Evolutionary conservation across 2,797 vertebrate species (phyloP), one percentile per base, ranked within the genome.

Genomic region (Enteromius radiatus): DNA sequence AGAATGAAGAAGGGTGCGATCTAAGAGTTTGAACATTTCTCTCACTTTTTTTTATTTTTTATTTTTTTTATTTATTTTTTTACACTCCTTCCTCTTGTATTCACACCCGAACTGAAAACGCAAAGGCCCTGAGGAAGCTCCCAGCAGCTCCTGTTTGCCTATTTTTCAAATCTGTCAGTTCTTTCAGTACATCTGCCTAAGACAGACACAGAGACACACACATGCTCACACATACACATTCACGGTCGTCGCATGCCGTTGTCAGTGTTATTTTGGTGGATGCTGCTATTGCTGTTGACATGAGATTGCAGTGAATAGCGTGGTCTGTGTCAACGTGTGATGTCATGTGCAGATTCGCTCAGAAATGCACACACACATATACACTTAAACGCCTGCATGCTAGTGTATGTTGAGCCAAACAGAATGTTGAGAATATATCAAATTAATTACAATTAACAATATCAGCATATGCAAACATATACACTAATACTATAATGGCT

Each of bases 101-200:
- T 91, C 85, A 84, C 90, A 89, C 91, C 88, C 79, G 19, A 84
- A 88, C 87, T 89, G 89, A 88, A 89, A 90, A 92, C 87, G 87
- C 88, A 87, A 86, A 73, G 89, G 92, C 92, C 92, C 91, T 78
- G 56, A 93, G 95, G 95, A 95, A 91, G 93, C 91, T 96, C 94
- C 94, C 93, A 96, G 94, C 89, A 88, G 91, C 84, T 92, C 86
- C 78, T 85, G 86, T 92, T 92, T 91, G 93, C 92, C 92, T 96
- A 93, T 96, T 96, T 96, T 94, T 96, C 95, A 96, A 94, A 96
- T 89, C 92, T 97, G 96, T 94, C 96, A 96, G 89, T 94, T 93
- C 94, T 88, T 93, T 92, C 90, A 86, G 88, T 90, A 84, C 93
- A 93, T 93, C 92, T 92, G 88, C 90, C 92, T 92, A 92, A 91